phyloP scores from a whole-genome alignment of 2,113 vertebrate species.

The Theropithecus gelada region DNA sequence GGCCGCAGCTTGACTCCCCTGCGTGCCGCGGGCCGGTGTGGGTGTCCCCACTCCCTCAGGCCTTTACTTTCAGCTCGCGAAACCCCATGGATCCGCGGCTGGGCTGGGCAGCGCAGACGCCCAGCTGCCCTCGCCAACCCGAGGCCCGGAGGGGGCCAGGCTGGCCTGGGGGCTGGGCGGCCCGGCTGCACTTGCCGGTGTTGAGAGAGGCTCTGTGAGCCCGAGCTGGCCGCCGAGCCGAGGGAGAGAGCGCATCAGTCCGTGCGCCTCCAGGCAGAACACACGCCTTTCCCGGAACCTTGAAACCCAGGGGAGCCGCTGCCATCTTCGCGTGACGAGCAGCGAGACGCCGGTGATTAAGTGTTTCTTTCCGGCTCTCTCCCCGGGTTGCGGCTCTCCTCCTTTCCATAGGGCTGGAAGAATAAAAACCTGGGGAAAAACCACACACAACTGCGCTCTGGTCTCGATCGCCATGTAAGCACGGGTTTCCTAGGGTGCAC shows the following conservation, averaged over 20 bases:
- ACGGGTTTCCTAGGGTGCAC: not conserved
- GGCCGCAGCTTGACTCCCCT: not conserved
- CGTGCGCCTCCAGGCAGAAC: constrained; percentile 59
- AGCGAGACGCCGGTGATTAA: constrained; percentile 74
- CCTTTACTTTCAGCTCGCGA: not conserved
- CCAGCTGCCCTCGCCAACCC: not conserved
- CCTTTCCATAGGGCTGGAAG: constrained; percentile 52
- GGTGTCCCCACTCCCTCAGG: not conserved
- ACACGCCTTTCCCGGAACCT: constrained; percentile 77
- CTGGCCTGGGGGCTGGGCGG: not conserved
- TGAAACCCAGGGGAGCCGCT: constrained; percentile 76
- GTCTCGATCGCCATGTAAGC: not conserved
- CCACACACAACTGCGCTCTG: not conserved
- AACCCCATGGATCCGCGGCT: not conserved
- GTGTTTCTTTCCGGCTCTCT: constrained; percentile 77
- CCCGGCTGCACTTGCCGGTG: not conserved
- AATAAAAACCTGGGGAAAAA: constrained; percentile 1
- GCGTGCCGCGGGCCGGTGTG: not conserved
- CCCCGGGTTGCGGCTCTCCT: constrained; percentile 56
- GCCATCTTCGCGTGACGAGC: constrained; percentile 77
- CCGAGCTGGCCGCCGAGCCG: not conserved
- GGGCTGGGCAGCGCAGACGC: not conserved
- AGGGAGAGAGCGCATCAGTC: constrained; percentile 54
- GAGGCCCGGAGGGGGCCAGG: not conserved
- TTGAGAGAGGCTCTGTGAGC: not conserved